Base-by-base conservation (phyloP, 2,113 vertebrate genomes). In the Periophthalmus modestus region DNA sequence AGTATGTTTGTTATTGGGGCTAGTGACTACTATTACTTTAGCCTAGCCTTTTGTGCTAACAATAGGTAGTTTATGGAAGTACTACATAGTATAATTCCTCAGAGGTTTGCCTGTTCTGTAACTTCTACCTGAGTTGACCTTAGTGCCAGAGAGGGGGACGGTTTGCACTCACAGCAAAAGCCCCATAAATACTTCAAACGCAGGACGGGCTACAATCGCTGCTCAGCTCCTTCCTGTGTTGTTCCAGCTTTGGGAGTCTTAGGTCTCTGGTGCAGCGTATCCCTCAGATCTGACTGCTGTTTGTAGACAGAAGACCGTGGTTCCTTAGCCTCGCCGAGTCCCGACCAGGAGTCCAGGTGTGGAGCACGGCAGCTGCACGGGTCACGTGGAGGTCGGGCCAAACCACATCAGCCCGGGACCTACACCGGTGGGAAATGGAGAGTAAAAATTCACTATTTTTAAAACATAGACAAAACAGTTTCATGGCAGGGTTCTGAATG, bases 141-240 rank as follows among this genome's bases (percentile, higher is more conserved):
- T 75, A 47, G 21, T 46, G 68, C 62, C 68, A 70, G 58, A 59
- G 57, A 70, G 66, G 76, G 67, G 69, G 71, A 85, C 77, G 62
- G 81, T 82, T 87, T 72, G 81, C 57, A 74, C 68, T 83, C 79
- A 74, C 77, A 63, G 72, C 73, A 86, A 80, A 76, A 82, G 77
- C 69, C 63, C 85, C 55, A 82, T 87, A 85, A 90, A 90, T 88
- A 84, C 82, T 90, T 84, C 57, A 88, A 86, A 82, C 79, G 73
- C 72, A 62, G 71, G 34, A 81, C 72, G 80, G 58, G 77, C 73
- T 84, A 72, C 73, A 83, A 80, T 85, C 48, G 57, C 28, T 80
- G 58, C 80, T 80, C 71, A 78, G 85, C 74, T 59, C 57, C 55
- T 87, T 82, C 80, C 82, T 72, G 82, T 81, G 81, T 83, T 87